Evolutionary conservation across 2,113 vertebrate genomes (phyloP).

Genomic region (Benitochromis conjunctus): DNA sequence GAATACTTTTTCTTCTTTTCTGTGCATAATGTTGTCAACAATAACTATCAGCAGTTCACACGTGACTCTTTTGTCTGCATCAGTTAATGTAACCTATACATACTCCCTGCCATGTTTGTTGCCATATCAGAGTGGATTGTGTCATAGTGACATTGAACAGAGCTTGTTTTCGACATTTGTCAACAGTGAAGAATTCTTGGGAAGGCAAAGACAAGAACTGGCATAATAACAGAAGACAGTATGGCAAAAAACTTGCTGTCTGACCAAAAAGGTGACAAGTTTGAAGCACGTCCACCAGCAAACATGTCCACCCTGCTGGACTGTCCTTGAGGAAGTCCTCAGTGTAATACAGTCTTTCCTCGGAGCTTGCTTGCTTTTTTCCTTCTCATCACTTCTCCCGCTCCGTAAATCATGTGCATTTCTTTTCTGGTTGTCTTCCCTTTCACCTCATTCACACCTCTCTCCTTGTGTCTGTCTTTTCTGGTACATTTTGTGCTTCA

Average conservation of each 20-base stretch:
- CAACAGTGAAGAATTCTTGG: constrained; percentile 35
- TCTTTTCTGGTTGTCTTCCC: background rate
- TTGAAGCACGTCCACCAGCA: background rate
- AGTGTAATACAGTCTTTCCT: background rate
- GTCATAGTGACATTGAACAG: constrained; percentile 66
- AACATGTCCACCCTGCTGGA: background rate
- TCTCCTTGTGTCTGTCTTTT: background rate
- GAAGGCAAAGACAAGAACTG: constrained; percentile 5
- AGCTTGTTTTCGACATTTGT: constrained; percentile 1
- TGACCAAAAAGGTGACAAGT: background rate
- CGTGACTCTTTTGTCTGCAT: background rate
- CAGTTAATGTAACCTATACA: constrained; percentile 16
- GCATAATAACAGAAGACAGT: background rate
- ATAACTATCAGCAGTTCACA: background rate
- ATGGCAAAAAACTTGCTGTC: background rate
- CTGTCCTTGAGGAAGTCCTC: background rate
- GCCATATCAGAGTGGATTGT: constrained; percentile 50
- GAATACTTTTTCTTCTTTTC: background rate
- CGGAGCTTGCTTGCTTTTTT: background rate
- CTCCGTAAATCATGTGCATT: background rate
- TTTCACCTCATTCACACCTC: background rate
- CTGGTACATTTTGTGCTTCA: constrained; percentile 50
- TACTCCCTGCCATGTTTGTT: constrained; percentile 50
- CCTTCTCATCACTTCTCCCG: background rate
- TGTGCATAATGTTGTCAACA: background rate